Evolutionary conservation across 2,888 invertebrate genomes (phyloP).

Genomic region (Lampropteryx suffumata): DNA sequence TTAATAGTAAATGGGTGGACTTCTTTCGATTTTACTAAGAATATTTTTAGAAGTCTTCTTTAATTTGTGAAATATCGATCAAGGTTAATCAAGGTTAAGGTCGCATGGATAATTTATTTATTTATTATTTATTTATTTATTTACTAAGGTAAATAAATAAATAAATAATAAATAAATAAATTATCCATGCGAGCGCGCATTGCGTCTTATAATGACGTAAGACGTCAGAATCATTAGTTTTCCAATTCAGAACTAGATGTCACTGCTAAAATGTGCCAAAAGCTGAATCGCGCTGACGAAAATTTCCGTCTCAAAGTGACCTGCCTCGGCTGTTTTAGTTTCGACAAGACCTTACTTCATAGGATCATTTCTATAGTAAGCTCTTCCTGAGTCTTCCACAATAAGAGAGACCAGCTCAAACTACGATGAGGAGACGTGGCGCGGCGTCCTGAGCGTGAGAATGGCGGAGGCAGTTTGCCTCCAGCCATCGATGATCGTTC

Average conservation of each 20-base stretch:
- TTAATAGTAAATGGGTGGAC: too few relatives aligned
- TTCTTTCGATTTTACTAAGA: too few relatives aligned
- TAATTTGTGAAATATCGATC: too few relatives aligned
- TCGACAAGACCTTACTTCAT: constrained; percentile 41
- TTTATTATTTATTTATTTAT: too few relatives aligned
- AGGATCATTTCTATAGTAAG: constrained; percentile 45
- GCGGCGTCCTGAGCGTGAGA: constrained; percentile 44
- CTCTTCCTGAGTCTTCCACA: constrained; percentile 33
- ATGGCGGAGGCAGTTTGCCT: constrained; percentile 29
- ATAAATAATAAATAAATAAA: too few relatives aligned
- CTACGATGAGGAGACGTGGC: constrained; percentile 44
- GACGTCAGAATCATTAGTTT: neutral
- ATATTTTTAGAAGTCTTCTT: too few relatives aligned
- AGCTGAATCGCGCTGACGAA: constrained; percentile 28
- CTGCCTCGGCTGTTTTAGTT: neutral
- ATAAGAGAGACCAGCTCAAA: constrained; percentile 18
- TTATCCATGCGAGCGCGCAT: too few relatives aligned
- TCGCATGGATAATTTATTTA: too few relatives aligned
- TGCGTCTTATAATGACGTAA: neutral
- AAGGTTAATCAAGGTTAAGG: too few relatives aligned
- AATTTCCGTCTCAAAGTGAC: constrained; percentile 4
- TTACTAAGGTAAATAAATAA: too few relatives aligned
- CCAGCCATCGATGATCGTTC: constrained; percentile 46
- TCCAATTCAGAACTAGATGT: constrained; percentile 5
- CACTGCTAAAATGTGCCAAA: constrained; percentile 6